A percentile compares a stretch with the other conserved stretches of the same genome.
Evolutionary conservation across 2,888 invertebrate genomes (phyloP).

Genomic region (Mellilla xanthometata): DNA sequence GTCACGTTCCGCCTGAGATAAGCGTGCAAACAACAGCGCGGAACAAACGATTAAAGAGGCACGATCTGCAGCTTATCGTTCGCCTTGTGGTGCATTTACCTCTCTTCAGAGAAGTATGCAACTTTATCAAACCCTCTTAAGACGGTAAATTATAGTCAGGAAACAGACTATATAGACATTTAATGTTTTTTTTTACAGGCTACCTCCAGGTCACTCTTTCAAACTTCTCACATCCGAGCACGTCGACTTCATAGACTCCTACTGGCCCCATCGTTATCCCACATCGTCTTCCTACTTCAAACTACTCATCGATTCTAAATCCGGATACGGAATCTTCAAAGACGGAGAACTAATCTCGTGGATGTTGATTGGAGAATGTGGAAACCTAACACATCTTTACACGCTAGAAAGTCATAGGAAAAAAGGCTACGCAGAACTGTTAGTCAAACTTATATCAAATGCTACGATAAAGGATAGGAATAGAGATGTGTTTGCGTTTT

Average conservation of each 20-base stretch:
- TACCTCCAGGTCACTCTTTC: constrained; percentile 6
- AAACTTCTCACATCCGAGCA: constrained; percentile 27
- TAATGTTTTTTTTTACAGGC: constrained; percentile 6
- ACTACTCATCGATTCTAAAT: constrained; percentile 45
- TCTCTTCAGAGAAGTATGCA: too few species aligned
- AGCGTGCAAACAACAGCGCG: too few species aligned
- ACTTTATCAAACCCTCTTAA: too few species aligned
- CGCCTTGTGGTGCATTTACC: too few species aligned
- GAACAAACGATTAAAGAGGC: too few species aligned
- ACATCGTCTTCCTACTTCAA: constrained; percentile 46
- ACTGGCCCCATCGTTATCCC: constrained; percentile 51
- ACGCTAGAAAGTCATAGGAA: constrained; percentile 52
- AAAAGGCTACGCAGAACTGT: constrained; percentile 52
- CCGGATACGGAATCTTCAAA: constrained; percentile 50
- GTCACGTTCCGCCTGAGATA: too few species aligned
- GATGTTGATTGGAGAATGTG: constrained; percentile 52
- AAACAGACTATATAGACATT: too few species aligned
- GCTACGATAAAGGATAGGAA: constrained; percentile 37
- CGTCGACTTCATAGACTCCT: constrained; percentile 40
- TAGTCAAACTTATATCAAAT: constrained; percentile 50
- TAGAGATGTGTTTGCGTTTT: constrained; percentile 45
- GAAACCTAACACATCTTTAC: constrained; percentile 53
- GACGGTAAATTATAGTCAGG: too few species aligned
- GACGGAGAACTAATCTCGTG: constrained; percentile 45
- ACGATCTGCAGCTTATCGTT: too few species aligned